Conservation (phyloP, 2,113 vertebrate genomes). For the Aspidoscelis tigris region DNA sequence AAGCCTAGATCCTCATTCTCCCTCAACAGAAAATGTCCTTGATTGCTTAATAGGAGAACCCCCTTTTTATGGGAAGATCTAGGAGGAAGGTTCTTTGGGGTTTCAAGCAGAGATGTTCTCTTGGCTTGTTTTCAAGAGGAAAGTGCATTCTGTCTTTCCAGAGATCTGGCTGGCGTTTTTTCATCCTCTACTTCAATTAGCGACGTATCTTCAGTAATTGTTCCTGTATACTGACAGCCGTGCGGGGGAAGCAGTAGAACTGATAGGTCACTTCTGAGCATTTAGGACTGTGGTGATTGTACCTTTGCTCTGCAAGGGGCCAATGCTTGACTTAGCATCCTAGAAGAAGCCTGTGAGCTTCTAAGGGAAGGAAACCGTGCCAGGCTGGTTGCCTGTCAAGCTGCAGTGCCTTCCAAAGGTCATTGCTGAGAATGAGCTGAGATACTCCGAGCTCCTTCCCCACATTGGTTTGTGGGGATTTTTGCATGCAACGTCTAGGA, state of each 20-base stretch:
- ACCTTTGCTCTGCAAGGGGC: too few species aligned
- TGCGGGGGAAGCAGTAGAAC: background rate
- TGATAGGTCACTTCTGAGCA: background rate
- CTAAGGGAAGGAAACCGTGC: background rate
- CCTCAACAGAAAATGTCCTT: background rate
- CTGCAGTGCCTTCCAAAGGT: background rate
- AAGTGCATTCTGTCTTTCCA: conserved; percentile 22
- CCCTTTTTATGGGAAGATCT: background rate
- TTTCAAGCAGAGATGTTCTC: background rate
- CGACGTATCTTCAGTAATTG: background rate
- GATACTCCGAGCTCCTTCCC: background rate
- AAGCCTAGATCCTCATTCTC: background rate
- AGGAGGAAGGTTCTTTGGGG: background rate
- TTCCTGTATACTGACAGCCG: background rate
- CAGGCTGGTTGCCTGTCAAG: background rate
- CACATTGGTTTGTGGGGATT: background rate
- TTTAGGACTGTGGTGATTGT: too few species aligned
- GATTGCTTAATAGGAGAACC: background rate
- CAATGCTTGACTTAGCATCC: background rate
- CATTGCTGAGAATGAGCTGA: background rate
- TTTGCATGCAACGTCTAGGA: background rate
- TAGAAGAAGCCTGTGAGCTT: conserved; percentile 18
- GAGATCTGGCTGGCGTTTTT: background rate
- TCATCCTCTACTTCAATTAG: background rate
- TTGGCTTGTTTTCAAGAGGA: background rate